A percentile compares a stretch with the other conserved stretches of the same genome.
phyloP scores from a whole-genome alignment of 2,888 invertebrate species.

The Diaphora mendica region DNA sequence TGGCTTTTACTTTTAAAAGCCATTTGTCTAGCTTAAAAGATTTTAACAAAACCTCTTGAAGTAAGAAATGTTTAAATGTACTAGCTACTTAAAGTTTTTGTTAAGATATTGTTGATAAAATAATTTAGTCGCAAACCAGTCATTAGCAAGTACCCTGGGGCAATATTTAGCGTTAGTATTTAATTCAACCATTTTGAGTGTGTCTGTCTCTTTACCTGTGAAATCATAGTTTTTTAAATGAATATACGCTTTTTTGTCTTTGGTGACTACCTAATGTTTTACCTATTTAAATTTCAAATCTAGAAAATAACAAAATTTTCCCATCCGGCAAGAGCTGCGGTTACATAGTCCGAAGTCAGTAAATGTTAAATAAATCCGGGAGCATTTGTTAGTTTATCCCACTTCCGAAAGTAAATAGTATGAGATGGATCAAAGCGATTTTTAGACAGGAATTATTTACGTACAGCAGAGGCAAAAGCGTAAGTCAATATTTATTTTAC shows the following conservation, averaged over 20 bases:
- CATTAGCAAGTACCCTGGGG: too few species aligned
- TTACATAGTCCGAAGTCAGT: neutral
- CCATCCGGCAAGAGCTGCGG: neutral
- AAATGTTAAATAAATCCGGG: neutral
- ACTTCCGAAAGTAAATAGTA: neutral
- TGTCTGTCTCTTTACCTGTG: too few species aligned
- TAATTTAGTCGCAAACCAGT: neutral
- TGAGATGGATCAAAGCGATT: neutral
- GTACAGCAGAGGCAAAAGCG: neutral
- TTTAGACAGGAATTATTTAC: neutral
- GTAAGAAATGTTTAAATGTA: conserved; percentile 7
- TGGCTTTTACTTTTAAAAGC: conserved; percentile 5
- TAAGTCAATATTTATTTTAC: neutral
- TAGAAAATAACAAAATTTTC: neutral
- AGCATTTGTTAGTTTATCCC: neutral
- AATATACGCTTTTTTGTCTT: too few species aligned
- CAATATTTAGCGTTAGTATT: too few species aligned
- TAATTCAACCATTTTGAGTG: too few species aligned
- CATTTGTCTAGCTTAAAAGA: conserved; percentile 6
- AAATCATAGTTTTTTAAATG: too few species aligned
- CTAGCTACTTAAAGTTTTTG: neutral
- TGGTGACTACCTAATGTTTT: neutral
- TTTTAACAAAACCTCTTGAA: neutral
- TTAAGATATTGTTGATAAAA: neutral
- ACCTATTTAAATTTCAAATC: neutral